Conservation (phyloP, 1,140 invertebrate genomes). For the Drosophila dunni region DNA sequence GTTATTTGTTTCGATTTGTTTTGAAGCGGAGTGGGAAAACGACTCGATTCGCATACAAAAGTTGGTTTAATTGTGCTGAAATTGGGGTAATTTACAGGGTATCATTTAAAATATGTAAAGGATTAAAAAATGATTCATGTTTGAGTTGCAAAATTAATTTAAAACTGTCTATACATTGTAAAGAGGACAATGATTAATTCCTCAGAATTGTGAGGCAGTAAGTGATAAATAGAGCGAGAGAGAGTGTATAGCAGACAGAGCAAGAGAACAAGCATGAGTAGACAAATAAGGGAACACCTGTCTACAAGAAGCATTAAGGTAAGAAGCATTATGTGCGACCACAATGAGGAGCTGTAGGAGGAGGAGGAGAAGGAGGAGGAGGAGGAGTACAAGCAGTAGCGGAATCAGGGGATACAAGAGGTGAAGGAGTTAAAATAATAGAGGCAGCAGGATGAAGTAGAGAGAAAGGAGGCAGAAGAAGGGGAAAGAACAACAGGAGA, state of each 20-base stretch:
- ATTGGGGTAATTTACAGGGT: too few relatives aligned
- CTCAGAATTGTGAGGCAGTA: neutral
- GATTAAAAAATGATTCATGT: too few relatives aligned
- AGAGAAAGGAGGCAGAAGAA: too few relatives aligned
- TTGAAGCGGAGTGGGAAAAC: too few relatives aligned
- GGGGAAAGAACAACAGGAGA: too few relatives aligned
- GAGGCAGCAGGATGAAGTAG: too few relatives aligned
- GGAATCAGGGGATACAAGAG: neutral
- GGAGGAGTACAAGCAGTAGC: neutral
- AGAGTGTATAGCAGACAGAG: neutral
- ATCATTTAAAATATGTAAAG: too few relatives aligned
- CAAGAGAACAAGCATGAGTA: neutral
- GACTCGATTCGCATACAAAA: too few relatives aligned
- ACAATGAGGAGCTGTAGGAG: slow-evolving; percentile 11
- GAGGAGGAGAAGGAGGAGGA: neutral
- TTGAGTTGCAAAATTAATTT: neutral
- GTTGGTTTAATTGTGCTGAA: too few relatives aligned
- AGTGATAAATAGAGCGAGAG: neutral
- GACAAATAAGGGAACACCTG: slow-evolving; percentile 72
- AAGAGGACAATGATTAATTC: neutral
- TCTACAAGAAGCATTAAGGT: slow-evolving; percentile 35
- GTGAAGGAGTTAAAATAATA: too few relatives aligned
- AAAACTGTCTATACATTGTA: neutral
- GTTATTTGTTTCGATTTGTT: neutral
- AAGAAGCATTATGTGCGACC: slow-evolving; percentile 13